These are phyloP conservation scores for Acanthopagrus latus DNA, from an alignment of 2,797 vertebrate species.

Conservation along the genomic window DNA sequence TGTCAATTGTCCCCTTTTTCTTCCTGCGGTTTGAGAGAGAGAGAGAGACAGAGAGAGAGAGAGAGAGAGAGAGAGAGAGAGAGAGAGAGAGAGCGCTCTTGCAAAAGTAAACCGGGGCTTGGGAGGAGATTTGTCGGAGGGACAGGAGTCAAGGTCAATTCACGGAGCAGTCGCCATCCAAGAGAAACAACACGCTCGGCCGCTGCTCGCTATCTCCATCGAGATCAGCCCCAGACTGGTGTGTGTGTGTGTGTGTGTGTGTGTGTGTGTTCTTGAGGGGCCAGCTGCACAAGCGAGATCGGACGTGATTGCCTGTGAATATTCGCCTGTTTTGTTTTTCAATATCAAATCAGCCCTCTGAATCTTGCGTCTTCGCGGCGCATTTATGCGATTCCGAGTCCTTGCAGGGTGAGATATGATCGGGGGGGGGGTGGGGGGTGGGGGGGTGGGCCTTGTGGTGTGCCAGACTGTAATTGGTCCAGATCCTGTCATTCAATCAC, in stretches of 20 bases:
- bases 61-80: no score
- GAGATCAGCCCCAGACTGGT: slow-evolving; percentile 59
- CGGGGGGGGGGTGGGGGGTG: not conserved
- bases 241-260: slow-evolving; percentile 20
- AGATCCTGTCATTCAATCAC: slow-evolving; percentile 18
- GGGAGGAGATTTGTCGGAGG: slow-evolving; percentile 52
- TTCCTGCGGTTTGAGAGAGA: slow-evolving; percentile 3
- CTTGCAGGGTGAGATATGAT: slow-evolving; percentile 23
- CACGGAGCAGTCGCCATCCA: slow-evolving; percentile 69
- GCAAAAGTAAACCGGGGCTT: slow-evolving; percentile 34
- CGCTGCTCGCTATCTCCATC: slow-evolving; percentile 63
- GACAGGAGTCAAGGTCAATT: slow-evolving; percentile 71
- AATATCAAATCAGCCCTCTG: slow-evolving; percentile 13
- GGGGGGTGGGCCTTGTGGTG: slow-evolving; percentile 27
- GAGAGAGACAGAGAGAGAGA: no score
- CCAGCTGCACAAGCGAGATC: slow-evolving; percentile 24
- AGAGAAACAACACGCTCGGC: slow-evolving; percentile 66
- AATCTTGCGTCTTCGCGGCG: slow-evolving; percentile 3
- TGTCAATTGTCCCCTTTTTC: slow-evolving; percentile 26
- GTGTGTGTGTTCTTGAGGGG: slow-evolving; percentile 14
- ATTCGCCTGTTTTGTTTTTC: slow-evolving; percentile 26
- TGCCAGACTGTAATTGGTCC: slow-evolving; percentile 39
- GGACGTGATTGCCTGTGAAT: slow-evolving; percentile 16
- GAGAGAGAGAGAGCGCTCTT: not conserved
- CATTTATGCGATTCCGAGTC: slow-evolving; percentile 9